Base-by-base conservation (phyloP, 1,140 invertebrate genomes). In the Drosophila serrata region DNA sequence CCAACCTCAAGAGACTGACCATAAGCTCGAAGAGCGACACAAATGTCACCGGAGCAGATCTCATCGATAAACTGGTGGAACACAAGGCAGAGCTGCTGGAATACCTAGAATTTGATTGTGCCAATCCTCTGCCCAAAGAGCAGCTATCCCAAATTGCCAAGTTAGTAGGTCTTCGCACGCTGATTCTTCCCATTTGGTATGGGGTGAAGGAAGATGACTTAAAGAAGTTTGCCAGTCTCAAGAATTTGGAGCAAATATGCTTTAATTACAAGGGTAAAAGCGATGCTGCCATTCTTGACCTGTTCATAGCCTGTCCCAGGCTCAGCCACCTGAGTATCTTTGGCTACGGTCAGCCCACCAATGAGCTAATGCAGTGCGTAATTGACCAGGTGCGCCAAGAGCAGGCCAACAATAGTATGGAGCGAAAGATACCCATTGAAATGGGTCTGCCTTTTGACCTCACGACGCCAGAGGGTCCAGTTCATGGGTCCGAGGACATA, bases 381-480 rank as follows among this genome's bases (percentile, higher is more conserved):
- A 27, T 70, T 8, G 24, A 13, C 1, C 72, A 67, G 9, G 17
- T 87, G 19, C 46, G 43, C 15, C 5, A 43, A 6, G 51, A 77
- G 33, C 53, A 33, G 1, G 17, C n/a, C 1, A 65, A 39, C 4
- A 53, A 45, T 9, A 22, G 63, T 9, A 24, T 22, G 7, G 13
- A 40, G 9, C 72, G 80, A 0, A 12, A 33, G n/a, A 33, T 84
- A 11, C 84, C 84, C 8, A 57, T 84, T 6, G 53, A 75, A 6
- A 24, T 88, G 0, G 24, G 15, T 22, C 19, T 53, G 4, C 49
- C 31, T 0, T 35, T 22, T 15, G 49, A 53, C 8, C 17, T 53
- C 0, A 9, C 13, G 8, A 15, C 15, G 27, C 27, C 31, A 11
- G 5, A 13, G 19, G 31, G 22, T n/a, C n/a, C n/a, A 15, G 2